Percentiles rank a stretch among this genome's conserved stretches.
These are phyloP conservation scores for Apomyelois bistriatella DNA, from an alignment of 2,888 invertebrate genomes.

Conservation along the genomic window DNA sequence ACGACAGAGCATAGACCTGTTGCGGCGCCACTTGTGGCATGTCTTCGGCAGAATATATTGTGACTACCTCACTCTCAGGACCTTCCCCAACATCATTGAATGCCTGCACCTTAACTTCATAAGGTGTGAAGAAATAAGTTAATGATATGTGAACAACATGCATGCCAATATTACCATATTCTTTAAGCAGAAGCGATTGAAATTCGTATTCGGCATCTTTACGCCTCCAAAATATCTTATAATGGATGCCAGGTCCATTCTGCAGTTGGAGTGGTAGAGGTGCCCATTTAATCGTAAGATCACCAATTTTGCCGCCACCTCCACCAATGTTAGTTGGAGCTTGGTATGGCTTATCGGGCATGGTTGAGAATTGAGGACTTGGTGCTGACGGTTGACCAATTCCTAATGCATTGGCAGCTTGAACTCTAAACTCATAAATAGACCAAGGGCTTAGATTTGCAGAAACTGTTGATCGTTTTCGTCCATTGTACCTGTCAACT, in stretches of 20 bases:
- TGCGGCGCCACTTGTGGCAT: conserved; percentile 96
- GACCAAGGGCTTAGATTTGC: conserved; percentile 91
- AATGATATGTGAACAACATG: conserved; percentile 88
- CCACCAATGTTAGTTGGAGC: conserved; percentile 91
- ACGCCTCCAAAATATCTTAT: conserved; percentile 93
- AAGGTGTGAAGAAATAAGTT: conserved; percentile 89
- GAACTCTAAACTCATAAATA: conserved; percentile 92
- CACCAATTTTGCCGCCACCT: conserved; percentile 97
- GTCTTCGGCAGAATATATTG: conserved; percentile 93
- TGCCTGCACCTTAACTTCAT: conserved; percentile 92
- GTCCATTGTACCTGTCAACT: conserved; percentile 87
- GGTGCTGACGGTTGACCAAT: conserved; percentile 90
- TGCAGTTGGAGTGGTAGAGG: conserved; percentile 88
- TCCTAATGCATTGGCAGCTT: conserved; percentile 92
- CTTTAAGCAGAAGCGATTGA: conserved; percentile 84
- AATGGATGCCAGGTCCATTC: conserved; percentile 93
- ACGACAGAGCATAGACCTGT: conserved; percentile 86
- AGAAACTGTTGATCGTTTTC: conserved; percentile 86
- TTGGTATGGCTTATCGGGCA: conserved; percentile 87
- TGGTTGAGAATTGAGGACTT: conserved; percentile 92
- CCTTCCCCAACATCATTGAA: conserved; percentile 90
- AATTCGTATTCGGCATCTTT: conserved; percentile 87
- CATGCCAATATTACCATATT: conserved; percentile 87
- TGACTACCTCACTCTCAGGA: conserved; percentile 86
- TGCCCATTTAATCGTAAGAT: conserved; percentile 94